Evolutionary conservation across 2,113 vertebrate genomes (phyloP), one percentile per base, ranked within the genome.

Genomic region (Chauna torquata): DNA sequence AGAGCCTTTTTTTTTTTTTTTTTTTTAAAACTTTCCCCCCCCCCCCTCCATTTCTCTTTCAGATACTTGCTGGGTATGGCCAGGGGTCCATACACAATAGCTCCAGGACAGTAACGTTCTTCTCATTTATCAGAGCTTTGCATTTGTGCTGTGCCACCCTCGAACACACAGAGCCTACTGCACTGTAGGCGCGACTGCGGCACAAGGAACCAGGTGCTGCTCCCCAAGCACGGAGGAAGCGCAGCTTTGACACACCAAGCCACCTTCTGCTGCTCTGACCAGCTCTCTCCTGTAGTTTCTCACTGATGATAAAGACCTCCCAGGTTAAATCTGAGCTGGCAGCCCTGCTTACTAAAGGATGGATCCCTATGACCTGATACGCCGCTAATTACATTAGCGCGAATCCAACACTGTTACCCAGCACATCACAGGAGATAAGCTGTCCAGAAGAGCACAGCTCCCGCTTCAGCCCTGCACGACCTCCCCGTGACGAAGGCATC

Each of bases 141-240:
- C 9, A 0, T 4, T 24, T 12, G 3, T 6, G 64, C 70, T 5
- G 45, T 30, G 66, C 30, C 40, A 9, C 28, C 50, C 36, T 8
- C 11, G 1, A 11, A 6, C 0, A 14, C 23, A 2, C 70, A 11
- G 32, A 14, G 2, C 15, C 54, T 11, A 2, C 2, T 4, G 36
- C 61, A 5, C 14, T 4, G 1, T 1, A 3, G 30, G 49, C 4
- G 24, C 28, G 4, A 18, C 0, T 9, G 40, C 59, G 47, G 76
- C 42, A 28, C 38, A 7, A 30, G 16, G 2, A 52, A 30, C 12
- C 52, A 28, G 58, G 66, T 16, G 28, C 4, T 3, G 8, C 59
- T 34, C 12, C 40, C 24, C 75, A 40, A 4, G 54, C 83, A 3
- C 69, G 1, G 34, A 7, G 1, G 0, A 15, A 42, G 38, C 55